Percentiles rank a stretch among this genome's conserved stretches.
Conservation (phyloP, 2,797 vertebrate species). For the Erpetoichthys calabaricus region DNA sequence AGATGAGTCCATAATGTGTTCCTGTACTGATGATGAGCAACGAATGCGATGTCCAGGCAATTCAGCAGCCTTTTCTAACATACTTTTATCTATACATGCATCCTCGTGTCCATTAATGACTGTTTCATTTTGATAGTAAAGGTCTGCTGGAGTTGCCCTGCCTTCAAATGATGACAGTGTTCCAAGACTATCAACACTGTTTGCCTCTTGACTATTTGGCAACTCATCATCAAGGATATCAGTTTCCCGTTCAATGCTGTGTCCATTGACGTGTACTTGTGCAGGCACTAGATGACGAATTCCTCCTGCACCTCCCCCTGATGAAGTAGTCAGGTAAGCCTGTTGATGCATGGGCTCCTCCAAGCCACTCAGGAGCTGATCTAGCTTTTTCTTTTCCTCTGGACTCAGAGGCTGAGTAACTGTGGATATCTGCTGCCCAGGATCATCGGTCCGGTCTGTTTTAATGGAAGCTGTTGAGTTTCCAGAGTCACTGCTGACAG, state of each 20-base stretch:
- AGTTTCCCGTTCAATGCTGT: constrained; percentile 72
- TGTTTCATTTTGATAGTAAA: constrained; percentile 50
- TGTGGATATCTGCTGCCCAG: constrained; percentile 28
- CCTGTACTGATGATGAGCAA: constrained; percentile 39
- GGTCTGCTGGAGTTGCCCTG: constrained; percentile 50
- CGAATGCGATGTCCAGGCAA: constrained; percentile 24
- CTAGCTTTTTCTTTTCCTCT: constrained; percentile 78
- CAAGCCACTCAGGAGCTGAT: constrained; percentile 84
- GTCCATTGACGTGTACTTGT: constrained; percentile 86
- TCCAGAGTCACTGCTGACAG: constrained; percentile 92
- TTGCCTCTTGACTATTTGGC: constrained; percentile 74
- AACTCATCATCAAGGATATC: constrained; percentile 93
- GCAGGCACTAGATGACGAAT: constrained; percentile 78
- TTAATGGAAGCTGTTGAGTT: constrained; percentile 95
- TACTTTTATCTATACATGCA: constrained; percentile 40
- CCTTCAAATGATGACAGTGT: constrained; percentile 83
- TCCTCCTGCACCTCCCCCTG: constrained; percentile 23
- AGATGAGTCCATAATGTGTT: constrained; percentile 25
- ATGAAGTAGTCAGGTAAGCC: constrained; percentile 36
- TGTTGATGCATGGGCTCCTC: constrained; percentile 62
- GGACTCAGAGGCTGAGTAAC: constrained; percentile 49
- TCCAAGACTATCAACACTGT: constrained; percentile 82
- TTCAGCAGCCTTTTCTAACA: constrained; percentile 27
- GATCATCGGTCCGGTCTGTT: constrained; percentile 89
- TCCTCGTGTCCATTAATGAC: constrained; percentile 42